Evolutionary conservation across 2,113 vertebrate species (phyloP).

Genomic region (Heptranchias perlo): DNA sequence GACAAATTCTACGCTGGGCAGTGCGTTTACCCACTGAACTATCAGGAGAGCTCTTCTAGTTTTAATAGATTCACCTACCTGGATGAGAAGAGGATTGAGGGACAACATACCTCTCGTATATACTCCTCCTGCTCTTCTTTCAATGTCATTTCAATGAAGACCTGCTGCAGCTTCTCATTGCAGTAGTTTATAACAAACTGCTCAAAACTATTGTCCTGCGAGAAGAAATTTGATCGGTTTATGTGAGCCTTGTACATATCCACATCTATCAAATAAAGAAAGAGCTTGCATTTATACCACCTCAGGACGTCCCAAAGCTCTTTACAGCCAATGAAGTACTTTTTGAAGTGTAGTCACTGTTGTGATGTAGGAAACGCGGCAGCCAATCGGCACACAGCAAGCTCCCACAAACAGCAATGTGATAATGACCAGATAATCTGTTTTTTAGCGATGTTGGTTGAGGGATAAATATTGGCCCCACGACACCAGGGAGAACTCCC

Average conservation of each 20-base stretch:
- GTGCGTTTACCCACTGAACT: background rate
- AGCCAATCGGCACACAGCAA: background rate
- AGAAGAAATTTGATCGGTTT: background rate
- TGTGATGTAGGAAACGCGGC: background rate
- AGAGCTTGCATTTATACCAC: background rate
- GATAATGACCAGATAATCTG: background rate
- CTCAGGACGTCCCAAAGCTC: background rate
- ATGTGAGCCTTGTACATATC: rapidly evolving
- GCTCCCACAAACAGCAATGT: background rate
- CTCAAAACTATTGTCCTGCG: conserved; percentile 66
- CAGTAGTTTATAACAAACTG: conserved; percentile 77
- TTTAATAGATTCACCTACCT: background rate
- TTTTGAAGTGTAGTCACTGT: background rate
- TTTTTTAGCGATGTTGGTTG: background rate
- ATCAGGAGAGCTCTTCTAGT: background rate
- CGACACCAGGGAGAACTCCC: background rate
- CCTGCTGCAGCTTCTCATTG: conserved; percentile 71
- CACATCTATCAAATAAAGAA: background rate
- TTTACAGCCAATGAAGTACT: background rate
- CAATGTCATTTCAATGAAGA: conserved; percentile 67
- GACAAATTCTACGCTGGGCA: background rate
- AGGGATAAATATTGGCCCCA: background rate
- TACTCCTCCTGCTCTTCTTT: conserved; percentile 73
- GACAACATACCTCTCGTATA: conserved; percentile 56
- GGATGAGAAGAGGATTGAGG: background rate